Percentiles rank a stretch among this genome's conserved stretches.
Evolutionary conservation across 2,113 vertebrate species (phyloP).

Genomic region (Corythornis vintsioides): DNA sequence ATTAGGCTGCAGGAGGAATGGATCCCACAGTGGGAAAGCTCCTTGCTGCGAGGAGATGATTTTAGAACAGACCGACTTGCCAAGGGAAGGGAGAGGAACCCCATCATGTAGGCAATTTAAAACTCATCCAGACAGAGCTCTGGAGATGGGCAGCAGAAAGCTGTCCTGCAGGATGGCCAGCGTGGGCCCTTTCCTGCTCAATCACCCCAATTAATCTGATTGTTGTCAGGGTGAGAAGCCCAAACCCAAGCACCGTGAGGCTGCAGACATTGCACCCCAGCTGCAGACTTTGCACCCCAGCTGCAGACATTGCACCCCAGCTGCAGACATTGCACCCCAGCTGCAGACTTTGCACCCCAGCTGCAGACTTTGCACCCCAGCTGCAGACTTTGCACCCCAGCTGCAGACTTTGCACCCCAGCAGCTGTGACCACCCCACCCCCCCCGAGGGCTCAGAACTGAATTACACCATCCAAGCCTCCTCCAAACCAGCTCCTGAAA

Average conservation of each 20-base stretch:
- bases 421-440: fast-evolving
- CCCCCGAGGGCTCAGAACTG: neutral
- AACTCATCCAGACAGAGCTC: neutral
- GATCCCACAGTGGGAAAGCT: neutral
- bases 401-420: neutral
- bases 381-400: neutral
- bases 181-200: fast-evolving
- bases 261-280: fast-evolving
- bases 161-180: neutral
- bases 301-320: neutral
- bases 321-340: neutral
- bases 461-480: neutral
- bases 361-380: neutral
- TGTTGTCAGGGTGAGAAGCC: neutral
- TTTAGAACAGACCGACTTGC: neutral
- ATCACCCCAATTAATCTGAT: fast-evolving
- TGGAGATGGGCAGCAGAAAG: fast-evolving
- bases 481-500: neutral
- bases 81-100: neutral
- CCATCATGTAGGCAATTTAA: neutral
- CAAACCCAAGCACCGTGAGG: fast-evolving
- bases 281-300: neutral
- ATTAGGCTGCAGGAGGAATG: fast-evolving
- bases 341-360: too few relatives aligned
- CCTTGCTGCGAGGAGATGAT: neutral